Evolutionary conservation across 2,888 invertebrate genomes (phyloP).

Genomic region (Zaprionus bogoriensis): DNA sequence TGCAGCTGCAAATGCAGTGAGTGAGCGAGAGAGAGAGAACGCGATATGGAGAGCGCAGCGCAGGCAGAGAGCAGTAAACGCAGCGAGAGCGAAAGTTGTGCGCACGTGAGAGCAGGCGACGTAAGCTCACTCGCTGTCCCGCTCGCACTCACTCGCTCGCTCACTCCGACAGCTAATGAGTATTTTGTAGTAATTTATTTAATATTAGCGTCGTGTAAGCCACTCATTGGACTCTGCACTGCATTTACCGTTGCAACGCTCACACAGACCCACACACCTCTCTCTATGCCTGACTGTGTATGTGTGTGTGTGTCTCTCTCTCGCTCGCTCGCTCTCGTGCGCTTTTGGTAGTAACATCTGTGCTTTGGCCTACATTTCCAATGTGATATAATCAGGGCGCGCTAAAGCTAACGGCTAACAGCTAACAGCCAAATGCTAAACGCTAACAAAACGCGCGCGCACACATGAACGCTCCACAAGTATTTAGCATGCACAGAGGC

Average conservation of each 20-base stretch:
- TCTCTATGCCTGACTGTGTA: too few relatives aligned
- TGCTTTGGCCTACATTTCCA: constrained; percentile 77
- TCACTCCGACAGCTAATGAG: constrained; percentile 42
- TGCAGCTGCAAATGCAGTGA: constrained; percentile 39
- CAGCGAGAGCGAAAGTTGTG: constrained; percentile 34
- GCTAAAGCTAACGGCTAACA: constrained; percentile 61
- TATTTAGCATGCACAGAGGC: constrained; percentile 47
- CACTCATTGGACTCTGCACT: constrained; percentile 24
- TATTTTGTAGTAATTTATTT: constrained; percentile 52
- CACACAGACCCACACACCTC: background rate
- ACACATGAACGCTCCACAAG: constrained; percentile 67
- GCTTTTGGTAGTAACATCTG: constrained; percentile 55
- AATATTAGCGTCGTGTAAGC: constrained; percentile 38
- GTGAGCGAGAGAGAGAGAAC: background rate
- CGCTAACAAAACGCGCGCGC: constrained; percentile 49
- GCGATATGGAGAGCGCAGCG: too few relatives aligned
- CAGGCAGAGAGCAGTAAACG: constrained; percentile 3
- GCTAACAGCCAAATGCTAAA: too few relatives aligned
- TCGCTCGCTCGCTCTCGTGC: background rate
- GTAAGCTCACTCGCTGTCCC: background rate
- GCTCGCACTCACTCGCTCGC: constrained; percentile 4
- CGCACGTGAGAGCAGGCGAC: constrained; percentile 17
- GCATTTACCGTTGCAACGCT: constrained; percentile 27
- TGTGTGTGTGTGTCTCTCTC: too few relatives aligned
- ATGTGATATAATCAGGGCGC: constrained; percentile 77